Conservation (phyloP, 2,888 invertebrate genomes). For the Odiellus spinosus region DNA sequence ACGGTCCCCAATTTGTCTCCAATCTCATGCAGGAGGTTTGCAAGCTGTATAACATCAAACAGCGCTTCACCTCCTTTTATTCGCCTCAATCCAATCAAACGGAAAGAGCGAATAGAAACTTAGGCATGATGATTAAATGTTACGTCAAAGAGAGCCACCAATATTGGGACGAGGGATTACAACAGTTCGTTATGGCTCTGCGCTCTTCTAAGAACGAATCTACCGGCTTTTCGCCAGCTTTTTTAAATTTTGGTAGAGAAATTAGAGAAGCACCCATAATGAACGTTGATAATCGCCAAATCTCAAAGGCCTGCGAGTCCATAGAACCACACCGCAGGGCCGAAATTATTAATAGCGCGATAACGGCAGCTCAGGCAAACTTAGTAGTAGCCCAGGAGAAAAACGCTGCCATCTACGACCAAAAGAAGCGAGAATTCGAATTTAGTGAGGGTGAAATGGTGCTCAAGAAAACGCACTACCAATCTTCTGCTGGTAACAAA, state of each 20-base stretch:
- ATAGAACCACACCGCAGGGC: too few relatives aligned
- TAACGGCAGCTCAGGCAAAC: too few relatives aligned
- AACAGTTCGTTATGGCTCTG: slow-evolving; percentile 5
- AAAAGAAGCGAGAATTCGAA: too few relatives aligned
- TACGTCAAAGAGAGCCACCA: slow-evolving; percentile 2
- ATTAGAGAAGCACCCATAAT: background rate
- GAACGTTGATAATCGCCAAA: too few relatives aligned
- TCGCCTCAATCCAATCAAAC: slow-evolving; percentile 9
- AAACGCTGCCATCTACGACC: too few relatives aligned
- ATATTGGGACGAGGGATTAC: slow-evolving; percentile 1
- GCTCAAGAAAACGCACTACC: too few relatives aligned
- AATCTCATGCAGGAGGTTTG: background rate
- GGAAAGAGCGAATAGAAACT: slow-evolving; percentile 4
- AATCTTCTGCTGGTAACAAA: too few relatives aligned
- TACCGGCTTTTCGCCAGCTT: background rate
- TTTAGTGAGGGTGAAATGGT: too few relatives aligned
- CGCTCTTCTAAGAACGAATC: slow-evolving; percentile 2
- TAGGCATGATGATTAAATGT: slow-evolving; percentile 5
- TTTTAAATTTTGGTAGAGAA: slow-evolving; percentile 4
- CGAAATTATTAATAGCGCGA: too few relatives aligned
- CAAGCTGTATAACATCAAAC: background rate
- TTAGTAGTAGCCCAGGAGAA: too few relatives aligned
- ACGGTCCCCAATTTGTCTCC: slow-evolving; percentile 1
- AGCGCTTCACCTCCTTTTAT: slow-evolving; percentile 4
- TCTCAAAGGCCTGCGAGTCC: too few relatives aligned